phyloP scores from a whole-genome alignment of 2,113 vertebrate species.

The Anguilla japonica region DNA sequence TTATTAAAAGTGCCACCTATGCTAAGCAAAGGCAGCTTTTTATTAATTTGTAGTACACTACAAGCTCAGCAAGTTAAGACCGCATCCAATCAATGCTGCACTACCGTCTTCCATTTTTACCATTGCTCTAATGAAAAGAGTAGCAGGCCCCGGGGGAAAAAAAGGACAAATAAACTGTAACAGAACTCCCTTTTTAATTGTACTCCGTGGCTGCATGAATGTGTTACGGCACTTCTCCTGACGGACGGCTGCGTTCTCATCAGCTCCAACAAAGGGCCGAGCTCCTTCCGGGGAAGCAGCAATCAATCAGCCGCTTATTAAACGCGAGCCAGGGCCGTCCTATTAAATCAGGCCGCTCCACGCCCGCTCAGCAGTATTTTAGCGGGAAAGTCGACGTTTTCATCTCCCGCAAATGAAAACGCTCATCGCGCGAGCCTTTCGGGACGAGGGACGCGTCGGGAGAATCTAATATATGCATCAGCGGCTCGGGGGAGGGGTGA shows the following conservation, averaged over 20 bases:
- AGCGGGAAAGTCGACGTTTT: constrained; percentile 45
- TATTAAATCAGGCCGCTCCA: constrained; percentile 39
- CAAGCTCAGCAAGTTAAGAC: background rate
- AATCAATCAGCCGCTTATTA: constrained; percentile 53
- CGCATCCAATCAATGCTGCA: background rate
- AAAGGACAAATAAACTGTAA: background rate
- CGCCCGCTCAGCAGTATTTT: constrained; percentile 16
- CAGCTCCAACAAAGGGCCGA: background rate
- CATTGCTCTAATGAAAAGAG: background rate
- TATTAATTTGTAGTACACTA: background rate
- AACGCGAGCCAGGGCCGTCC: constrained; percentile 37
- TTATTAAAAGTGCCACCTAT: background rate
- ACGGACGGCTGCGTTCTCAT: background rate
- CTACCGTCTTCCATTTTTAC: background rate
- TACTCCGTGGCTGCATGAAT: background rate
- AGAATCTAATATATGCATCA: background rate
- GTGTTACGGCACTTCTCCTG: background rate
- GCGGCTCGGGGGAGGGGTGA: background rate
- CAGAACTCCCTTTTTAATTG: background rate
- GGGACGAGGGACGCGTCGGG: background rate
- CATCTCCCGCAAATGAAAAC: constrained; percentile 51
- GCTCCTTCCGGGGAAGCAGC: constrained; percentile 44
- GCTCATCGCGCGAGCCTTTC: background rate
- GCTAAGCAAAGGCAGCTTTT: background rate
- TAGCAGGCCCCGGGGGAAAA: background rate